Evolutionary conservation across 2,113 vertebrate genomes (phyloP).

Genomic region (Phyllostomus hastatus): DNA sequence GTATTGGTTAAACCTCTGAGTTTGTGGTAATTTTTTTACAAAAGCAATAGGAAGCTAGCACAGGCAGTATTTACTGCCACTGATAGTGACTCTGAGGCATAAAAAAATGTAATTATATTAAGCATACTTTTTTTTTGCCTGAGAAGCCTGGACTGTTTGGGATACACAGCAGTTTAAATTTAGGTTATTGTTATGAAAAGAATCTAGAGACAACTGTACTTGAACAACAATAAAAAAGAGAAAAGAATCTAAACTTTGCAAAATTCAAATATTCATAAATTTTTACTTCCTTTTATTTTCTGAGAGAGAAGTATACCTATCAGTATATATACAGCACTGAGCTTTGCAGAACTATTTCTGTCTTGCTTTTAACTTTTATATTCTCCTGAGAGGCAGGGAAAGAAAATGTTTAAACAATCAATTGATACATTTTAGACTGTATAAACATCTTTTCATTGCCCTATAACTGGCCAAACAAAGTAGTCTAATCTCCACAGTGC

Average conservation of each 20-base stretch:
- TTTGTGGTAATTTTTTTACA: background rate
- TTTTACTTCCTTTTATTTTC: background rate
- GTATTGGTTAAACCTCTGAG: background rate
- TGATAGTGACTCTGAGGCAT: background rate
- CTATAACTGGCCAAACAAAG: background rate
- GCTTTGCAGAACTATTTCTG: background rate
- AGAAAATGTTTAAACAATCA: slow-evolving; percentile 40
- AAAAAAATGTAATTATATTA: background rate
- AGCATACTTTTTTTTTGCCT: background rate
- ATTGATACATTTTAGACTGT: slow-evolving; percentile 21
- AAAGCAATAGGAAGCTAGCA: background rate
- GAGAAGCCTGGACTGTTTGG: background rate
- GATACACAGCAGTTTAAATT: background rate
- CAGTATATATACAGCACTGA: background rate
- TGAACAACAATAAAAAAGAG: too few species aligned
- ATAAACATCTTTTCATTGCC: slow-evolving; percentile 10
- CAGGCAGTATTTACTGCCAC: background rate
- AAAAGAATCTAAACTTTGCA: background rate
- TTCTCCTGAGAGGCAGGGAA: background rate
- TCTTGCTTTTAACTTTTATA: background rate
- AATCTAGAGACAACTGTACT: background rate
- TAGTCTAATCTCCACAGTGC: background rate
- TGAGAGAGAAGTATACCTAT: background rate
- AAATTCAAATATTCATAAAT: background rate
- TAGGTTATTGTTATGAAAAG: background rate